These are phyloP conservation scores for Chaetodon trifascialis DNA, from an alignment of 2,113 vertebrate genomes.

Conservation along the genomic window DNA sequence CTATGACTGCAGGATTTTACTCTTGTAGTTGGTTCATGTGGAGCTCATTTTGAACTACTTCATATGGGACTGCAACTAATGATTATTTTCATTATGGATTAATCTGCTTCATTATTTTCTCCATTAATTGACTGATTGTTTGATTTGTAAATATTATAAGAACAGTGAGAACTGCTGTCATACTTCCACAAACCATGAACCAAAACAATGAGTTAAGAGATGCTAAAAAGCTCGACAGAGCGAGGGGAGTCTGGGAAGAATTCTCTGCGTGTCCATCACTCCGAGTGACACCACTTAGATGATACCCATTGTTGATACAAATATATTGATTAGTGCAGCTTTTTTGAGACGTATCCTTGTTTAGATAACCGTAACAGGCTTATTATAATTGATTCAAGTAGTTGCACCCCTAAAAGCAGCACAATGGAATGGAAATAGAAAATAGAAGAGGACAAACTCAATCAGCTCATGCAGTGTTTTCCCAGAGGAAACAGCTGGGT, in stretches of 20 bases:
- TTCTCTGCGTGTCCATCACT: no score
- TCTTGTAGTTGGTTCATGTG: no score
- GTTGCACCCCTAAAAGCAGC: neutral
- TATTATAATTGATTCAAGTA: constrained; percentile 1
- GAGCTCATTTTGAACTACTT: no score
- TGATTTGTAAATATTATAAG: no score
- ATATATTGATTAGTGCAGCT: neutral
- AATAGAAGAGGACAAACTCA: constrained; percentile 15
- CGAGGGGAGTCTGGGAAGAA: neutral
- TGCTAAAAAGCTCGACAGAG: neutral
- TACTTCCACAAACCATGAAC: neutral
- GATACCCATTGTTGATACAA: no score
- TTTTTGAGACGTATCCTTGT: neutral
- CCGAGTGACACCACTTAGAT: no score
- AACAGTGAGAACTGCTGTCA: no score
- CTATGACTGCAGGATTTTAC: no score
- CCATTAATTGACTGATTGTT: no score
- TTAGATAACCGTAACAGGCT: neutral
- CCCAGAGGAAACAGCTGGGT: constrained; percentile 46
- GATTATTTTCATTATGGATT: no score
- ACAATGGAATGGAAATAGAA: neutral
- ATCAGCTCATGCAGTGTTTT: constrained; percentile 37
- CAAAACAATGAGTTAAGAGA: neutral
- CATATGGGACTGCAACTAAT: no score
- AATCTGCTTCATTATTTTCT: no score